Conservation (phyloP, 1,140 invertebrate species). For the Ips nitidus region DNA sequence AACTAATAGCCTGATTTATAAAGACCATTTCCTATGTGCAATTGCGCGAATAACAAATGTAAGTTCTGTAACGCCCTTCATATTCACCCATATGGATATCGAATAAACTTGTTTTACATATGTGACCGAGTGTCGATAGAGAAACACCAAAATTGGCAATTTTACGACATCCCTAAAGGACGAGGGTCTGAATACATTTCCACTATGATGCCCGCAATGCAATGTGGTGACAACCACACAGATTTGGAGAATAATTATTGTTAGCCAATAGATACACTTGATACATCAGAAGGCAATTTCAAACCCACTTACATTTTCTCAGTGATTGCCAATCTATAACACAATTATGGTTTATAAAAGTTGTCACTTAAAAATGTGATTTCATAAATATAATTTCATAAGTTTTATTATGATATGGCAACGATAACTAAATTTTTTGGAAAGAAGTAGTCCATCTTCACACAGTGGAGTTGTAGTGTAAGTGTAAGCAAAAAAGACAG, state of each 20-base stretch:
- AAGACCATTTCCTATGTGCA: background rate
- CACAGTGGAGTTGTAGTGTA: too few species aligned
- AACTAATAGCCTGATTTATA: background rate
- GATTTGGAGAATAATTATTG: constrained; percentile 4
- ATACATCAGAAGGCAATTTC: too few species aligned
- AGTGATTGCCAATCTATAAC: too few species aligned
- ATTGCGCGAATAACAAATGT: background rate
- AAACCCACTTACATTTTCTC: too few species aligned
- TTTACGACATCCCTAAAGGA: constrained; percentile 13
- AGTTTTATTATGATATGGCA: too few species aligned
- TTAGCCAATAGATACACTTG: background rate
- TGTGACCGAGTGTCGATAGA: constrained; percentile 3
- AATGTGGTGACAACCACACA: constrained; percentile 3
- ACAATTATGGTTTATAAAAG: too few species aligned
- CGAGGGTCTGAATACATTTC: constrained; percentile 6
- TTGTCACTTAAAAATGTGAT: too few species aligned
- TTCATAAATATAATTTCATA: too few species aligned
- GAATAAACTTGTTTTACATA: constrained; percentile 6
- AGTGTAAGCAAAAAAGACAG: too few species aligned
- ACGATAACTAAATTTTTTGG: too few species aligned
- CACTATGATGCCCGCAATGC: constrained; percentile 9
- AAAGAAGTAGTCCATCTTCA: too few species aligned
- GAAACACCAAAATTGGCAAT: constrained; percentile 10
- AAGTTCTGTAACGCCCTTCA: background rate
- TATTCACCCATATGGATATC: constrained; percentile 3